phyloP scores from a whole-genome alignment of 2,888 invertebrate genomes.

The Pollenia labialis region DNA sequence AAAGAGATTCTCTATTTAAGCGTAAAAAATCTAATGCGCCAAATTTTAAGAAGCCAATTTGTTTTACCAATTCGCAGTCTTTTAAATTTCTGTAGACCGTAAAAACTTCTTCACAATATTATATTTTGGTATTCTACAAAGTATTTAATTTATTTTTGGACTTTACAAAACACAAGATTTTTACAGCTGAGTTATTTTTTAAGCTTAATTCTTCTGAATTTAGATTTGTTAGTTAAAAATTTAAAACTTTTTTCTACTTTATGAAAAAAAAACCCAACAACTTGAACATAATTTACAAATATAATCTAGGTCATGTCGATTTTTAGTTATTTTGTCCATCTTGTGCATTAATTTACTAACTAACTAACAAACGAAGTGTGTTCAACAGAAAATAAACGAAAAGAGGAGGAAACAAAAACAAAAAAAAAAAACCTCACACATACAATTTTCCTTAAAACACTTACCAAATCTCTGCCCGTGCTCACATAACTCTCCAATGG shows the following conservation, averaged over 20 bases:
- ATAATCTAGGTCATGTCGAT: neutral
- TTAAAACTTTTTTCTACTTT: neutral
- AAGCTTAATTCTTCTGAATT: no score
- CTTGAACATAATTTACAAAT: neutral
- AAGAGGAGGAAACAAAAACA: neutral
- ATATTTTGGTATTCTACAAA: no score
- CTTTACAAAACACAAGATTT: no score
- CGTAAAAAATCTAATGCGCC: no score
- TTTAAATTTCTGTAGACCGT: no score
- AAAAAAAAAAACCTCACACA: neutral
- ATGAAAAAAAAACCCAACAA: neutral
- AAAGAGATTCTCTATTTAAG: no score
- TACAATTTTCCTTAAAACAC: conserved; percentile 68
- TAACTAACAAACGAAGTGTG: neutral
- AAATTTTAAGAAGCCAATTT: no score
- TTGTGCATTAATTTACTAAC: neutral
- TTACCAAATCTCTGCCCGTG: conserved; percentile 84
- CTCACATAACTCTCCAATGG: conserved; percentile 92
- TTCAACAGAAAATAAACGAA: neutral
- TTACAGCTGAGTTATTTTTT: no score
- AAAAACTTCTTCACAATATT: no score
- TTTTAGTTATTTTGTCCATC: neutral
- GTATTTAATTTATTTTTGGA: no score
- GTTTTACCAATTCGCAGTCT: no score
- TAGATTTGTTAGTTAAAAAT: neutral